Conservation (phyloP, 2,113 vertebrate genomes). For the Muntiacus reevesi region DNA sequence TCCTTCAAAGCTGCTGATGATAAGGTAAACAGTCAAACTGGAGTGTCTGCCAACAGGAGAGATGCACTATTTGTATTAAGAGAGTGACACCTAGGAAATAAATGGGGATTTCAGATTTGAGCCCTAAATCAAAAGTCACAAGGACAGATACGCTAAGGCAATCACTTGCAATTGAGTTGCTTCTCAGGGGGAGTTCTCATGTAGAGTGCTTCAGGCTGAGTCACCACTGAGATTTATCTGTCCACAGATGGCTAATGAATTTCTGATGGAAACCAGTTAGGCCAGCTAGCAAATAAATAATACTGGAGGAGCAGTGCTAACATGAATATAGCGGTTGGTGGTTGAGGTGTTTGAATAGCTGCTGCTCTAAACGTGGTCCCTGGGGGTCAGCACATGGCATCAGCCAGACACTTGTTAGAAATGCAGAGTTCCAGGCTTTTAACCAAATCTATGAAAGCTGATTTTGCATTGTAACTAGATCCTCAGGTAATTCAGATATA, state of each 20-base stretch:
- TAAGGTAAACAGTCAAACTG: background rate
- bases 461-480: background rate
- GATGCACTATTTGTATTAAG: background rate
- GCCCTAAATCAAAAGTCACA: conserved; percentile 53
- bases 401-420: background rate
- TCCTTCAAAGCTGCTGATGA: conserved; percentile 5
- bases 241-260: background rate
- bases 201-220: background rate
- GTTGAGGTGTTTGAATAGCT: background rate
- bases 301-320: background rate
- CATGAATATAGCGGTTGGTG: background rate
- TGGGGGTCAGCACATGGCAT: background rate
- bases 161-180: conserved; percentile 15
- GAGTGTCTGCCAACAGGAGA: background rate
- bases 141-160: background rate
- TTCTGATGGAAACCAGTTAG: conserved; percentile 20
- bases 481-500: background rate
- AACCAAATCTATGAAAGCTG: background rate
- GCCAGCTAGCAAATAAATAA: background rate
- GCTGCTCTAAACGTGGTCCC: background rate
- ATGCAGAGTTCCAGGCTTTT: background rate
- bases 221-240: background rate
- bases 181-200: background rate
- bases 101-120: conserved; percentile 14
- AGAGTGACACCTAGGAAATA: conserved; percentile 29